Evolutionary conservation across 2,888 invertebrate genomes (phyloP).

Genomic region (Cetonia aurata): DNA sequence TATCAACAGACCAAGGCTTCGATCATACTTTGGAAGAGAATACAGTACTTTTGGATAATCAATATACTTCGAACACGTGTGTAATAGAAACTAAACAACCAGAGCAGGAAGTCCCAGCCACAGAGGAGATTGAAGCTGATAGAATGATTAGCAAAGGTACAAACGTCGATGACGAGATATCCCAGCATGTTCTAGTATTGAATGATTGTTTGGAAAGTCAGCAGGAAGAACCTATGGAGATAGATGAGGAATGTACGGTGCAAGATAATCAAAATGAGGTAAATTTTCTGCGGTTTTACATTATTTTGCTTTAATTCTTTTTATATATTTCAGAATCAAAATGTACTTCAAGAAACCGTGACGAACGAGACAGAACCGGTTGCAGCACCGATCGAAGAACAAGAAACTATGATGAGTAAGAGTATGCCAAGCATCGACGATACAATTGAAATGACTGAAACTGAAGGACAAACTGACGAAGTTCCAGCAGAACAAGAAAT

Average conservation of each 20-base stretch:
- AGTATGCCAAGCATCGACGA: slow-evolving; percentile 32
- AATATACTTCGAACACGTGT: slow-evolving; percentile 1
- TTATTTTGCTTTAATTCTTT: neutral
- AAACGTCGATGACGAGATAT: neutral
- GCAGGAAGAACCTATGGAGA: slow-evolving; percentile 49
- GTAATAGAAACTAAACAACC: slow-evolving; percentile 13
- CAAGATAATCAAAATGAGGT: slow-evolving; percentile 44
- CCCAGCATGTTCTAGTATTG: slow-evolving; percentile 10
- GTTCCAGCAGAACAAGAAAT: slow-evolving; percentile 21
- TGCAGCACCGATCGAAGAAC: neutral
- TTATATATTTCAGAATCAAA: slow-evolving; percentile 15
- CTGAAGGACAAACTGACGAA: neutral
- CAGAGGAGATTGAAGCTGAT: slow-evolving; percentile 30
- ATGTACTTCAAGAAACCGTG: neutral
- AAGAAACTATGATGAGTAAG: slow-evolving; percentile 4
- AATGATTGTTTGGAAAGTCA: slow-evolving; percentile 32
- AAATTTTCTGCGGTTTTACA: neutral
- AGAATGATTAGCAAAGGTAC: slow-evolving; percentile 15
- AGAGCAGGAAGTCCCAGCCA: slow-evolving; percentile 25
- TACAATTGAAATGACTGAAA: neutral
- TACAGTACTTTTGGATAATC: slow-evolving; percentile 30
- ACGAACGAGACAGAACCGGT: neutral
- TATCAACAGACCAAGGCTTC: slow-evolving; percentile 15
- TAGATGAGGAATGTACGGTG: slow-evolving; percentile 48
- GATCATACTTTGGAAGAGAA: slow-evolving; percentile 15